Base-by-base conservation (phyloP, 2,888 invertebrate species). In the Drosophila algonquin region DNA sequence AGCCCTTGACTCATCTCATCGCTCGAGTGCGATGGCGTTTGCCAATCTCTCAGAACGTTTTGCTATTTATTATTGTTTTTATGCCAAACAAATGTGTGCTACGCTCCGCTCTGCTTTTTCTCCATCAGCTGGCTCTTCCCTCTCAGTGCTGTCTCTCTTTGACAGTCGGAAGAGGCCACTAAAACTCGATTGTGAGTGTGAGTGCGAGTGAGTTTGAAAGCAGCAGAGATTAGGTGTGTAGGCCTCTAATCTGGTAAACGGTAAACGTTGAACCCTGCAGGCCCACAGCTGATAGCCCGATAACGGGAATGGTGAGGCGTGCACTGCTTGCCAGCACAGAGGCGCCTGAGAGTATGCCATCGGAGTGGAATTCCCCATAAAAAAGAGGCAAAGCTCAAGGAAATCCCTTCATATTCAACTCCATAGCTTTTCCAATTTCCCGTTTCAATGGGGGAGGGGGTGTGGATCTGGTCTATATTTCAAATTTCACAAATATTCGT, bases 31-130 rank as follows among this genome's bases (percentile, higher is more conserved):
- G 4, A 50, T 24, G 48, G 24, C 16, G n/a, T 21, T 18, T 18
- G 68, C 47, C 1, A 52, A 52, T 40, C 27, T 53, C 54, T 35
- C 45, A 53, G 21, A 51, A 46, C 57, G 45, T 56, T 44, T 44
- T 45, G 46, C 52, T 59, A 74, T 58, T 85, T 87, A 63, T 87
- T 82, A 79, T 87, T 85, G 86, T 87, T 88, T 87, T 79, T 76
- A 67, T 79, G 67, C 59, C 82, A 87, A 81, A 85, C 80, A 82
- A 81, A 86, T 69, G 40, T 40, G 40, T 69, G 65, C 65, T 67
- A 54, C 32, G 16, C 18, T 53, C 14, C n/a, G 35, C 40, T 40
- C 21, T 40, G 35, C 35, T 32, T 32, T 18, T 18, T 16, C 21
- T 24, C 54, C 5, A 7, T n/a, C 24, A 18, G 48, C 69, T 8